These are phyloP conservation scores for Cyrtodaria siliqua DNA, from an alignment of 2,888 invertebrate genomes.

Conservation along the genomic window DNA sequence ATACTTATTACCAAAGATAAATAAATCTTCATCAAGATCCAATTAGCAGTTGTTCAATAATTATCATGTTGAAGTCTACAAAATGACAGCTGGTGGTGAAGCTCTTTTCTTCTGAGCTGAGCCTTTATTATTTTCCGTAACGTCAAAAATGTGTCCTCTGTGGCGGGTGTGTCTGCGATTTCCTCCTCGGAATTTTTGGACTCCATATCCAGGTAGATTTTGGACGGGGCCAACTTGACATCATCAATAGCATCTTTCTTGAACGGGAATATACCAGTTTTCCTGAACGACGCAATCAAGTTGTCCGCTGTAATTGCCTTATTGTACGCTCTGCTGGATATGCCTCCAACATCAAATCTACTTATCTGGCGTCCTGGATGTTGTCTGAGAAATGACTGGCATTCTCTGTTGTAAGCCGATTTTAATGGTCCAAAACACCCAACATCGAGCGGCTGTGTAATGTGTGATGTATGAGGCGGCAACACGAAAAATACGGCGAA, in stretches of 20 bases:
- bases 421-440: conserved; percentile 39
- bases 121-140: no score
- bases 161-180: no score
- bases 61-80: no score
- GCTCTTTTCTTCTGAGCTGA: no score
- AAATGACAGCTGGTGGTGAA: no score
- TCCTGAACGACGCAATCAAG: conserved; percentile 24
- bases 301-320: conserved; percentile 32
- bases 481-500: conserved; percentile 24
- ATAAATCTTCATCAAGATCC: no score
- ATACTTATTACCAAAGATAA: no score
- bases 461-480: conserved; percentile 33
- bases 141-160: no score
- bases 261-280: conserved; percentile 28
- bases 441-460: conserved; percentile 31
- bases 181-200: not conserved
- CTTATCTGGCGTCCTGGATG: conserved; percentile 20
- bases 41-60: no score
- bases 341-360: conserved; percentile 14
- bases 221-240: conserved; percentile 28
- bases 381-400: conserved; percentile 17
- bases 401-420: conserved; percentile 17
- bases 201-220: conserved; percentile 24
- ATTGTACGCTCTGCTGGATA: conserved; percentile 35
- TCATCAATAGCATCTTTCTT: not conserved